Conservation (phyloP, 2,797 vertebrate genomes). For the Coregonus ussuriensis region DNA sequence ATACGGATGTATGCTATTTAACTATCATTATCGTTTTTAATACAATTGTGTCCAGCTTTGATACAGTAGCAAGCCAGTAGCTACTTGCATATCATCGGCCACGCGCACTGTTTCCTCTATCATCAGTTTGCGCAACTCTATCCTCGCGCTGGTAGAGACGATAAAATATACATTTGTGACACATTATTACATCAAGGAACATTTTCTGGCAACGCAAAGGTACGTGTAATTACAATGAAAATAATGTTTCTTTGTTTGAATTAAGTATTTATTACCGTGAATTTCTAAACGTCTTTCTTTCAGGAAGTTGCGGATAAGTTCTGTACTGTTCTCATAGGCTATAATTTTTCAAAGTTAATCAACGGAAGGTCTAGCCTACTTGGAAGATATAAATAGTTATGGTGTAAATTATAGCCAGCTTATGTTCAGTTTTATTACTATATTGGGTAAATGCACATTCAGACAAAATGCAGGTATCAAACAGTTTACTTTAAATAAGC, state of each 20-base stretch:
- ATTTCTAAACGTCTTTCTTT: neutral
- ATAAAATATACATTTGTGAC: neutral
- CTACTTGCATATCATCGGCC: neutral
- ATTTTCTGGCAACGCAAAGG: slow-evolving; percentile 31
- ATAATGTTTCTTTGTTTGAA: neutral
- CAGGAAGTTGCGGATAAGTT: slow-evolving; percentile 44
- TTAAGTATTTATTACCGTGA: neutral
- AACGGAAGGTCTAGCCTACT: neutral
- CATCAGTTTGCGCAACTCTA: neutral
- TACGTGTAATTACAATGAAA: slow-evolving; percentile 25
- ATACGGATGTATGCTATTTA: slow-evolving; percentile 30
- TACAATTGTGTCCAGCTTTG: neutral
- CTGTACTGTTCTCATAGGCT: neutral
- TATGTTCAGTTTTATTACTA: neutral
- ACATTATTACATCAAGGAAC: neutral
- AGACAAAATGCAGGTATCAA: neutral
- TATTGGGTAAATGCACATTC: neutral
- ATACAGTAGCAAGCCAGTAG: neutral
- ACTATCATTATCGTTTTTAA: neutral
- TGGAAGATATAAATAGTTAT: neutral
- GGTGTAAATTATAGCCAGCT: neutral
- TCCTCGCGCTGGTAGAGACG: neutral
- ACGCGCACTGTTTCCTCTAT: slow-evolving; percentile 2
- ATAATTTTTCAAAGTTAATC: neutral
- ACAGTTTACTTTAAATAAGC: too few species aligned